phyloP scores from a whole-genome alignment of 1,140 invertebrate genomes.

The Apis laboriosa region DNA sequence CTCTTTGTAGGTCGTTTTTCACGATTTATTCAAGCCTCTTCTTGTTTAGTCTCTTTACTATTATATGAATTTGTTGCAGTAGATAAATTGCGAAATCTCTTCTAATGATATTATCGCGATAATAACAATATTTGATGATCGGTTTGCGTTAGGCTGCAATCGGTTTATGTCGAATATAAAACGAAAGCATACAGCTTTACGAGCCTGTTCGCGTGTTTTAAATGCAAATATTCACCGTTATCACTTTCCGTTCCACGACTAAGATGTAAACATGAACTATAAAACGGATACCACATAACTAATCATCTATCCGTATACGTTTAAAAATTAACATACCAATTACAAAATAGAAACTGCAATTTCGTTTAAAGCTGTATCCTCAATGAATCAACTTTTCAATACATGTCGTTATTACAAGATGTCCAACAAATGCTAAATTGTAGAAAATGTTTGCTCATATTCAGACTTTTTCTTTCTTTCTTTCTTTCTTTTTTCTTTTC shows the following conservation, averaged over 20 bases:
- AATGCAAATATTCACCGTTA: constrained; percentile 8
- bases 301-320: too few species aligned
- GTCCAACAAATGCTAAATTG: too few species aligned
- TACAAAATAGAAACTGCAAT: neutral
- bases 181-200: neutral
- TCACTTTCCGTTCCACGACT: neutral
- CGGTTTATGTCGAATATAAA: neutral
- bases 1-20: neutral
- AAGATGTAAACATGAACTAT: too few species aligned
- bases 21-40: neutral
- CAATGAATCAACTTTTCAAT: too few species aligned
- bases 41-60: neutral
- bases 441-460: too few species aligned
- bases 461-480: too few species aligned
- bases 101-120: neutral
- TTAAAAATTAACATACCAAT: neutral
- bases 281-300: too few species aligned
- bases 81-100: neutral
- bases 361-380: too few species aligned
- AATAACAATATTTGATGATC: constrained; percentile 9
- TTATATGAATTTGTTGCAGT: neutral
- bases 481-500: too few species aligned
- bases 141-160: neutral
- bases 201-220: neutral
- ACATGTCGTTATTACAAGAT: too few species aligned